Base-by-base conservation (phyloP, 2,113 vertebrate genomes). In the Leptocoma aspasia region DNA sequence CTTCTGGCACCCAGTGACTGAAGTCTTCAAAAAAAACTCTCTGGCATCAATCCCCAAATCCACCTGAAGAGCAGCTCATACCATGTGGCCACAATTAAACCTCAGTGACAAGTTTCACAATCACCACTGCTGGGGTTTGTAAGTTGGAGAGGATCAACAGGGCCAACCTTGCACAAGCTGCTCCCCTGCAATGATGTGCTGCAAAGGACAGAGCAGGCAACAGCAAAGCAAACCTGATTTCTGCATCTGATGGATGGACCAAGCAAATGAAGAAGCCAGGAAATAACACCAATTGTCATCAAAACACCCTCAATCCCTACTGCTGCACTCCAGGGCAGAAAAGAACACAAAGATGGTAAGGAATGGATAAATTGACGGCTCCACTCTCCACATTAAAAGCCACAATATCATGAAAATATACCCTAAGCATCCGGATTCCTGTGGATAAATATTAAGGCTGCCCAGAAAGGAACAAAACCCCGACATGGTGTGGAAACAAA, bases 1-100 rank as follows among this genome's bases (percentile, higher is more conserved):
- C 54, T 63, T 13, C 2, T 13, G 83, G 56, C 13, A 35, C 16
- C 42, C 64, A 23, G 12, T 2, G 86, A 66, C 3, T 54, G 63
- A 49, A 65, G 18, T 14, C 64, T 30, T 44, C n/a, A 31, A 24
- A 71, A 78, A 15, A 15, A n/a, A 6, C 22, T 35, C 27, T 33
- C 85, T 60, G 37, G 13, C 68, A 41, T 5, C 27, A 21, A 60
- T 3, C 70, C 50, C 30, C 20, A 78, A 41, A 41, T 3, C 24
- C 0, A 9, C 49, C 77, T 41, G 7, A 37, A 24, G 4, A 7
- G n/a, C 82, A 45, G 61, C 5, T 2, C 2, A 1, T 0, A 33
- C 9, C 65, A n/a, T 0, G 7, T 20, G 65, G 65, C 28, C 72
- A 37, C 60, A 11, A 14, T 9, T 28, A 49, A 42, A 71, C 15